These are phyloP conservation scores for Mus spicilegus DNA, from an alignment of 2,113 vertebrate genomes.

Conservation along the genomic window DNA sequence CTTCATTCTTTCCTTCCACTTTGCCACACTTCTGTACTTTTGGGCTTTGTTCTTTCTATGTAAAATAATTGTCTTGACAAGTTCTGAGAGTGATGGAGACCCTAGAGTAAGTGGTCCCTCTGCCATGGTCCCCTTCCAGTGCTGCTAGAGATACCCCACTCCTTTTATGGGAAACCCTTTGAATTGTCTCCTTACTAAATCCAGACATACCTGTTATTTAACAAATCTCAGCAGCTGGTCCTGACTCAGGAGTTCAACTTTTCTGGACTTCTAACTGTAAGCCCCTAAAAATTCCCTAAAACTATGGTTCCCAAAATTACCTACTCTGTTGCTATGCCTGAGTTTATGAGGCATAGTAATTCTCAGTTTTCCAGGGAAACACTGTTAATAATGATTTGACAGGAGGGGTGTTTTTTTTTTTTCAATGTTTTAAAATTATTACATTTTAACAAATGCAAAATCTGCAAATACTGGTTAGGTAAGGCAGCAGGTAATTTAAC, in stretches of 20 bases:
- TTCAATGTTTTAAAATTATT: background rate
- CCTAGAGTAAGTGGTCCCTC: background rate
- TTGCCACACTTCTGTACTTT: background rate
- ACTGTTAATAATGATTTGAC: background rate
- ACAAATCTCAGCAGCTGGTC: background rate
- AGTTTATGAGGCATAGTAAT: background rate
- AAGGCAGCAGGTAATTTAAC: background rate
- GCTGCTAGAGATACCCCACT: fast-evolving
- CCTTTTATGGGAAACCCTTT: background rate
- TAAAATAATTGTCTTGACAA: background rate
- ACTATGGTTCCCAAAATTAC: background rate
- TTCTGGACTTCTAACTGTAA: background rate
- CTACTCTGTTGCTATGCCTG: background rate
- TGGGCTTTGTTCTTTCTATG: background rate
- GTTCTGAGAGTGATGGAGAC: background rate
- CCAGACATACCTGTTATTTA: background rate
- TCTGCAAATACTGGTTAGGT: background rate
- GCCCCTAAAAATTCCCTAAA: background rate
- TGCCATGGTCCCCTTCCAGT: background rate
- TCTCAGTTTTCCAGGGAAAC: background rate
- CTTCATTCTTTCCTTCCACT: background rate
- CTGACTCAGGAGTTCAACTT: background rate
- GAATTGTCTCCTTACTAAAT: background rate
- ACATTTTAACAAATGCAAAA: conserved; percentile 41
- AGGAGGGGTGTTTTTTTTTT: background rate